phyloP scores from a whole-genome alignment of 2,113 vertebrate genomes.

The Hystrix brachyura region DNA sequence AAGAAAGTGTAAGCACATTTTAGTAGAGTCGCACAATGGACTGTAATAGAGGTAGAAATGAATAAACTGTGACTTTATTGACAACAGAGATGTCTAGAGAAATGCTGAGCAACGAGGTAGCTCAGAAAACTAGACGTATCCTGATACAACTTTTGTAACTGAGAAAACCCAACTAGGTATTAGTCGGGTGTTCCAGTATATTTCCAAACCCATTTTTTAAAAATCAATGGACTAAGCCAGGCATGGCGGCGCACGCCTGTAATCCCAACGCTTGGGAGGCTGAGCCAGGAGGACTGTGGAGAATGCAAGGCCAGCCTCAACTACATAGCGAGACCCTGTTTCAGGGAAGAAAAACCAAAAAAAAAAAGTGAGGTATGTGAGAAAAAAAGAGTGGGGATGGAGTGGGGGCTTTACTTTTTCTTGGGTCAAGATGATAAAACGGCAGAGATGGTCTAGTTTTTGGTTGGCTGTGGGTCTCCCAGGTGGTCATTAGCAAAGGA shows the following conservation, averaged over 20 bases:
- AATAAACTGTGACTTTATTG: not conserved
- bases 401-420: not conserved
- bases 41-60: not conserved
- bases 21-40: not conserved
- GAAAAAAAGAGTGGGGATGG: not conserved
- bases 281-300: not conserved
- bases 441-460: not conserved
- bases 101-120: not conserved
- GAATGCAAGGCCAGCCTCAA: not conserved
- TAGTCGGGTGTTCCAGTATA: not conserved
- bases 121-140: not conserved
- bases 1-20: slow-evolving; percentile 40
- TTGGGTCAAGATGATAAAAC: not conserved
- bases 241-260: not conserved
- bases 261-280: not conserved
- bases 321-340: not conserved
- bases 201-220: slow-evolving; percentile 44
- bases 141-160: not conserved
- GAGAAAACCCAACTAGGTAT: not conserved
- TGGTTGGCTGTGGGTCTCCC: not conserved
- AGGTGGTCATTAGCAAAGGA: not conserved
- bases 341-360: not conserved
- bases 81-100: not conserved
- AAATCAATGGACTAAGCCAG: not conserved
- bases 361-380: not conserved